Evolutionary conservation across 37 sponge, comb jelly and placozoan species (phyloP).

Genomic region (Geodia barretti): DNA sequence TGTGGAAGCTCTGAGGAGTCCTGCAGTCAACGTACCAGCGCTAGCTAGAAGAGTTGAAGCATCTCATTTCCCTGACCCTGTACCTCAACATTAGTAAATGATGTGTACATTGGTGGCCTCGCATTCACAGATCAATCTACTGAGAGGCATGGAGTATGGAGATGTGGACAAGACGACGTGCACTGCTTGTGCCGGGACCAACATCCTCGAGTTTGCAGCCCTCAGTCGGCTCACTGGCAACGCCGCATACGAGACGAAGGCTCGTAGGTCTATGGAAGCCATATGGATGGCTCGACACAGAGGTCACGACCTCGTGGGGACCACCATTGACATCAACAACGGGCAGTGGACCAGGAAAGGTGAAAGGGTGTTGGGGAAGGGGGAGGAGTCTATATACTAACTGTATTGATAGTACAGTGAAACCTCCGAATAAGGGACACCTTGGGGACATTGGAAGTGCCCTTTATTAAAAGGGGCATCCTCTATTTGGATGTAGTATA

Average conservation of each 20-base stretch:
- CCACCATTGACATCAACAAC: constrained; percentile 84
- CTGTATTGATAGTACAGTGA: background rate
- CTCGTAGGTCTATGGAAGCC: constrained; percentile 79
- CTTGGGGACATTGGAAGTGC: no score
- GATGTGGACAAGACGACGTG: constrained; percentile 79
- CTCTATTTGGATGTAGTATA: background rate
- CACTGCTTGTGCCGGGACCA: constrained; percentile 96
- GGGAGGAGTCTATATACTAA: background rate
- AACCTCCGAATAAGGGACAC: no score
- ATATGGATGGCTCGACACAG: constrained; percentile 77
- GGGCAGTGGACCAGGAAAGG: constrained; percentile 94
- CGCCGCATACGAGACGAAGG: constrained; percentile 80
- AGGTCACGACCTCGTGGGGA: constrained; percentile 80
- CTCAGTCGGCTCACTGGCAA: constrained; percentile 86
- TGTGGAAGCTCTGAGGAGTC: no score
- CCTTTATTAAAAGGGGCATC: background rate
- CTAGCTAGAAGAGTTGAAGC: no score
- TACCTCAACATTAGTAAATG: no score
- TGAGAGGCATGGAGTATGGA: constrained; percentile 42
- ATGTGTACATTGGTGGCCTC: background rate
- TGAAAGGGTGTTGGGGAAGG: constrained; percentile 17
- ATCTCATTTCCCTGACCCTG: no score
- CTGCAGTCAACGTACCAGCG: no score
- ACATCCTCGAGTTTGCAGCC: constrained; percentile 96
- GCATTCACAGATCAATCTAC: constrained; percentile 66